Evolutionary conservation across 2,888 invertebrate species (phyloP).

Genomic region (Thymelicus acteon): DNA sequence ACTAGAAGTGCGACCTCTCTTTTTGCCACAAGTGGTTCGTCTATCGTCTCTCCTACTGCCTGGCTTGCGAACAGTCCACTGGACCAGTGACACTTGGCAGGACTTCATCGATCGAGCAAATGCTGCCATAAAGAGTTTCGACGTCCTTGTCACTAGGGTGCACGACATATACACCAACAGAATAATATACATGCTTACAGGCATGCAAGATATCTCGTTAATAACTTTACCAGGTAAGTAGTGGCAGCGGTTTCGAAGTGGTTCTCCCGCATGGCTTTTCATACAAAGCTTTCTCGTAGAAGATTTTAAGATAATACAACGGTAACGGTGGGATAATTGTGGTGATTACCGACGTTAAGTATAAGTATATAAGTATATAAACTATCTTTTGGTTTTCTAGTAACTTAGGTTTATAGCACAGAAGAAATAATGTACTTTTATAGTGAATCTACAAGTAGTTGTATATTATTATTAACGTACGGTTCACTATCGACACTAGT

Average conservation of each 20-base stretch:
- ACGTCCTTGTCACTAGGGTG: conserved; percentile 89
- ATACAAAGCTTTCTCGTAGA: no score
- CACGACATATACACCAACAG: conserved; percentile 96
- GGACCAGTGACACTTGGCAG: conserved; percentile 94
- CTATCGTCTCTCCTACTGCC: conserved; percentile 93
- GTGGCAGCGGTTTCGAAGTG: no score
- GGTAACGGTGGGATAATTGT: no score
- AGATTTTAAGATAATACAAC: no score
- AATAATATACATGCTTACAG: conserved; percentile 93
- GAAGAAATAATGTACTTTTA: no score
- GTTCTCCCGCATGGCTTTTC: no score
- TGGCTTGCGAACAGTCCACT: conserved; percentile 91
- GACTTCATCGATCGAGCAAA: conserved; percentile 91
- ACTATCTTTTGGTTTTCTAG: no score
- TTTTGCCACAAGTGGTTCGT: conserved; percentile 94
- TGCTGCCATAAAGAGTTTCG: conserved; percentile 92
- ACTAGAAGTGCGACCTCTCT: conserved; percentile 94
- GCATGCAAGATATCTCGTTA: conserved; percentile 94
- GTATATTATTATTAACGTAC: neutral
- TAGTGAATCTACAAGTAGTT: neutral
- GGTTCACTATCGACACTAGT: neutral
- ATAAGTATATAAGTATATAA: no score
- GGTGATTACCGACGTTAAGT: no score
- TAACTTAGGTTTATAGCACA: no score
- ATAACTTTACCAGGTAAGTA: conserved; percentile 89